Conservation (phyloP, 1,140 invertebrate genomes). For the Neodiprion pinetum region DNA sequence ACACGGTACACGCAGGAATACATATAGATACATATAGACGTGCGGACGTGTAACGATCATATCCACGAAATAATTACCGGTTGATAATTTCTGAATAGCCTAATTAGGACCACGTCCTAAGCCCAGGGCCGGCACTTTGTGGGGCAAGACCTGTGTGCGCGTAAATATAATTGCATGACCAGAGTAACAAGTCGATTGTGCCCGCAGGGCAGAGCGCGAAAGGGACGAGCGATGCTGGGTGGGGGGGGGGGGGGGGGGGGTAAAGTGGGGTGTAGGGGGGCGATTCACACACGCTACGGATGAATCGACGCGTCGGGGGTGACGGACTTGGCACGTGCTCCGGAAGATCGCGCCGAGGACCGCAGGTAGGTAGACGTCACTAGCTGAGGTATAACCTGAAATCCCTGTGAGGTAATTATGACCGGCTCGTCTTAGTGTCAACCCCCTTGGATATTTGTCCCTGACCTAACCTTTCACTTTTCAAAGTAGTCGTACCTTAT, state of each 20-base stretch:
- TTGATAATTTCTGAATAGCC: slow-evolving; percentile 53
- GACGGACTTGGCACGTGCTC: neutral
- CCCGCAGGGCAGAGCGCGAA: neutral
- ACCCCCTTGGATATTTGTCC: too few species aligned
- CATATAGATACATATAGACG: too few species aligned
- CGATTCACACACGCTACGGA: neutral
- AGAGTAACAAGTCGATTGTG: slow-evolving; percentile 7
- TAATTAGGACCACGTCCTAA: slow-evolving; percentile 39
- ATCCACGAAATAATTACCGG: slow-evolving; percentile 44
- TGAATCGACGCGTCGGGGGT: neutral
- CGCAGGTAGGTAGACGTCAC: neutral
- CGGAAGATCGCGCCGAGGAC: neutral
- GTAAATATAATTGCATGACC: slow-evolving; percentile 4
- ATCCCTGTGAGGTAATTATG: neutral
- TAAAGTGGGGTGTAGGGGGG: neutral
- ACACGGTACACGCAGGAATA: too few species aligned
- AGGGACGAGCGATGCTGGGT: too few species aligned
- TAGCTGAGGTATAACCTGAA: neutral
- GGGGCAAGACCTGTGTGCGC: neutral
- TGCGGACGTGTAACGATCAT: too few species aligned
- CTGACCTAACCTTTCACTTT: too few species aligned
- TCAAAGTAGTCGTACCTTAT: too few species aligned
- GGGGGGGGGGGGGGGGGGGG: neutral
- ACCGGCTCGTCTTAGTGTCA: neutral
- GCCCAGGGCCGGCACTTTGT: slow-evolving; percentile 16